Percentiles rank a stretch among this genome's conserved stretches.
Conservation (phyloP, 2,113 vertebrate genomes). For the Chauna torquata region DNA sequence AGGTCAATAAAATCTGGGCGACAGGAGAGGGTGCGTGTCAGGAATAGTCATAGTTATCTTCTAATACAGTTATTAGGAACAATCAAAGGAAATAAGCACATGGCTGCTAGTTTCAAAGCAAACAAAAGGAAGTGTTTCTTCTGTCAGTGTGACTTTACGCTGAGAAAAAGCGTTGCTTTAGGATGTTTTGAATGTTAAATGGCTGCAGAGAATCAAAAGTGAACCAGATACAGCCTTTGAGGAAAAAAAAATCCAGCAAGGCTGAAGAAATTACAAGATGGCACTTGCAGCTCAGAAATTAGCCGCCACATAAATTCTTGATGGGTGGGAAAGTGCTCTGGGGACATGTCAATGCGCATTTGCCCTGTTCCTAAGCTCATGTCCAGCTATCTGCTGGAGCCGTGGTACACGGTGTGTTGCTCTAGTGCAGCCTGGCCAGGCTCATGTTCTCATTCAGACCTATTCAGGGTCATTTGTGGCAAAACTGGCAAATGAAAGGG, state of each 20-base stretch:
- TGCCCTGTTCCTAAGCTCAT: neutral
- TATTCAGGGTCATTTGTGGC: accelerated
- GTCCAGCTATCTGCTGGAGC: accelerated
- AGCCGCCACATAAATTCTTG: neutral
- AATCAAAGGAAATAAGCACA: neutral
- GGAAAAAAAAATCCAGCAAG: neutral
- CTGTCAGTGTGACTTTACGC: neutral
- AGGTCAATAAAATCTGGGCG: neutral
- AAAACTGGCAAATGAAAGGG: neutral
- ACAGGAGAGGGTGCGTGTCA: accelerated
- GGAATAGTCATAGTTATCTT: neutral
- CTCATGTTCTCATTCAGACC: neutral
- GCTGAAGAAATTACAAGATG: neutral
- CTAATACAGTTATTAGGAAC: neutral
- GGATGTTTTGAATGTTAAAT: neutral
- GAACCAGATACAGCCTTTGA: neutral
- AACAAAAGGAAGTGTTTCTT: neutral
- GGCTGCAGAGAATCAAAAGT: neutral
- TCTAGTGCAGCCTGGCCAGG: neutral
- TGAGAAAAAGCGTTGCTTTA: neutral
- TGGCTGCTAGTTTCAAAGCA: neutral
- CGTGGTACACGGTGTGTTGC: neutral
- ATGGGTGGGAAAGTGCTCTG: neutral
- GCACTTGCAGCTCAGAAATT: accelerated
- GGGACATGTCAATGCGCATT: neutral